These are phyloP conservation scores for Taphrorychus bicolor DNA, from an alignment of 2,888 invertebrate genomes.

Conservation along the genomic window DNA sequence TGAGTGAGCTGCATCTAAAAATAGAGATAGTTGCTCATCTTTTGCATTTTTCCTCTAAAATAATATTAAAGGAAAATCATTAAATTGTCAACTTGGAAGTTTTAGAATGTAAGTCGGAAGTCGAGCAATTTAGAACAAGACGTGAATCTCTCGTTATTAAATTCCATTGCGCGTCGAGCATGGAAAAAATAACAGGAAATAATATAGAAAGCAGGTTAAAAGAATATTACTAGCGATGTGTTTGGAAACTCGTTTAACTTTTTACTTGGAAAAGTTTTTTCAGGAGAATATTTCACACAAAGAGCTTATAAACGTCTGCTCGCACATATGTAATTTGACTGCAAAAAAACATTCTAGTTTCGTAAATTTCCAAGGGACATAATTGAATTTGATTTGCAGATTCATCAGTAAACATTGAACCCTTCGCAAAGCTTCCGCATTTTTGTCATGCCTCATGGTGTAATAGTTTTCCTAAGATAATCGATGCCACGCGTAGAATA, in stretches of 20 bases:
- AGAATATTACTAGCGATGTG: conserved; percentile 23
- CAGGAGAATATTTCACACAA: conserved; percentile 28
- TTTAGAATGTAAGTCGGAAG: neutral
- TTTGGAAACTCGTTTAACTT: conserved; percentile 34
- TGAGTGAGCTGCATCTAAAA: conserved; percentile 4
- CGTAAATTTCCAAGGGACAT: conserved; percentile 14
- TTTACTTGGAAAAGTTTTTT: conserved; percentile 21
- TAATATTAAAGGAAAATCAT: neutral
- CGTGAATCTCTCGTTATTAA: conserved; percentile 1
- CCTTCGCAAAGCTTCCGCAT: conserved; percentile 34
- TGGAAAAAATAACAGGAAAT: conserved; percentile 4
- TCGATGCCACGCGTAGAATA: conserved; percentile 40
- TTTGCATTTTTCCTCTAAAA: neutral
- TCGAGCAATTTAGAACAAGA: neutral
- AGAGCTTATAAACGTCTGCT: conserved; percentile 20
- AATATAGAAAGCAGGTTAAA: conserved; percentile 13
- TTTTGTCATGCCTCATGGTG: conserved; percentile 41
- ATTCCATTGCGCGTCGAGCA: neutral
- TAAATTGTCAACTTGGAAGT: conserved; percentile 2
- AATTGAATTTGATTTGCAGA: conserved; percentile 39
- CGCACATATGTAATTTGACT: conserved; percentile 25
- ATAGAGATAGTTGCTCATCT: neutral
- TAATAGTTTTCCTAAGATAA: conserved; percentile 42
- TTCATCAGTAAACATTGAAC: conserved; percentile 40
- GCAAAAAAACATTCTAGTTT: conserved; percentile 1